Evolutionary conservation across 2,113 vertebrate genomes (phyloP).

Genomic region (Sigmodon hispidus): DNA sequence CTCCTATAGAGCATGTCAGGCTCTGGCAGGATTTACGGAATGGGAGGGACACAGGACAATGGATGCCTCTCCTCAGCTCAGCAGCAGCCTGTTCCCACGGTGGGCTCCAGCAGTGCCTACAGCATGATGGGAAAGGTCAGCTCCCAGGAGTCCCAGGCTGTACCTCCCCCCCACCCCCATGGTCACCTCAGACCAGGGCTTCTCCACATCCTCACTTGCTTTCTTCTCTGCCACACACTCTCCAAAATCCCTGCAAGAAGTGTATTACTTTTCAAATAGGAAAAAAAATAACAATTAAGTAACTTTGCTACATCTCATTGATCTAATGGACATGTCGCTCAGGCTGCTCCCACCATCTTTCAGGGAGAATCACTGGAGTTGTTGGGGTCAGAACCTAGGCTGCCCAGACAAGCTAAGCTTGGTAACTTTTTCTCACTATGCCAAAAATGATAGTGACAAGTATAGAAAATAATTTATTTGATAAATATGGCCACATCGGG

Average conservation of each 20-base stretch:
- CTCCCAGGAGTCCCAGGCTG: neutral
- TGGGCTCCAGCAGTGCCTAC: neutral
- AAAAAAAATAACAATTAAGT: neutral
- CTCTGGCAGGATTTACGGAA: slow-evolving; percentile 59
- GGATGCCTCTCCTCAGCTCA: neutral
- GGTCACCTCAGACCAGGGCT: neutral
- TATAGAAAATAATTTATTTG: neutral
- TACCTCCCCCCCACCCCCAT: neutral
- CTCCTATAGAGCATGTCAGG: slow-evolving; percentile 36
- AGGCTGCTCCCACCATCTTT: neutral
- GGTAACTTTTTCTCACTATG: neutral
- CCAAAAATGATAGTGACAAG: neutral
- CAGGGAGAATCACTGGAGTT: accelerated
- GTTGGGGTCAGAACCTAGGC: neutral
- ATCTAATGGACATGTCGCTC: neutral
- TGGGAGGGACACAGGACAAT: slow-evolving; percentile 4
- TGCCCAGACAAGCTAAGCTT: neutral
- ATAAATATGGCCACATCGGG: neutral
- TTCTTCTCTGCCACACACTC: neutral
- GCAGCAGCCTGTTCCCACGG: slow-evolving; percentile 57
- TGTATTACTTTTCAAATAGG: neutral
- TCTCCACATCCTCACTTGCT: neutral
- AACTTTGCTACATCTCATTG: neutral
- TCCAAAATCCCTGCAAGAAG: neutral
- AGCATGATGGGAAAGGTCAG: neutral